These are phyloP conservation scores for Forficula auricularia DNA, from an alignment of 1,140 invertebrate genomes.

Conservation along the genomic window DNA sequence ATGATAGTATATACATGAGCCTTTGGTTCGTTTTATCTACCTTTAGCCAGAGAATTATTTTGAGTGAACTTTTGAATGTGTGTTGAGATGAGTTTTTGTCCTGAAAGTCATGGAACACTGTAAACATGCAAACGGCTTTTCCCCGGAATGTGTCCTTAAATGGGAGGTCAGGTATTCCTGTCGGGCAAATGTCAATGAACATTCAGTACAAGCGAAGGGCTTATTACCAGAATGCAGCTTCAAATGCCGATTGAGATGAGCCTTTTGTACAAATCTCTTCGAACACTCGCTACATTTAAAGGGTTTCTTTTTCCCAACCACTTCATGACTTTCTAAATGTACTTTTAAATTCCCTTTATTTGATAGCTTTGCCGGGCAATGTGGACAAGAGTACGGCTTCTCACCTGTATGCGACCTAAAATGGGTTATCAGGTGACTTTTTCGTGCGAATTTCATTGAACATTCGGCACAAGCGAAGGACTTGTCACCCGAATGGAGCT, in stretches of 20 bases:
- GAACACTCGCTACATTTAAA: too few relatives aligned
- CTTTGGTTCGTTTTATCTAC: too few relatives aligned
- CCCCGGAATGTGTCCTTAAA: slow-evolving; percentile 52
- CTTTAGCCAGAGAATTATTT: too few relatives aligned
- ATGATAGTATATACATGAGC: too few relatives aligned
- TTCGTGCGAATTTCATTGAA: slow-evolving; percentile 53
- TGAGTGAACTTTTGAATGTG: too few relatives aligned
- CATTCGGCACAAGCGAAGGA: slow-evolving; percentile 63
- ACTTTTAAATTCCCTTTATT: slow-evolving; percentile 31
- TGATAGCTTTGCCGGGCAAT: slow-evolving; percentile 47
- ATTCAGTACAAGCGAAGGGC: slow-evolving; percentile 59
- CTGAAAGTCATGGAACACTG: slow-evolving; percentile 29
- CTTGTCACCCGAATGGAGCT: slow-evolving; percentile 37
- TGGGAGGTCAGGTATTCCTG: slow-evolving; percentile 67
- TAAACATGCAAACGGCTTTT: slow-evolving; percentile 49
- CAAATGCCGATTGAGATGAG: slow-evolving; percentile 15
- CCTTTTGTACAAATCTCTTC: too few relatives aligned
- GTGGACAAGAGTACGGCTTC: slow-evolving; percentile 48
- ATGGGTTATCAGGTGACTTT: slow-evolving; percentile 63
- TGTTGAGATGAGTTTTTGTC: too few relatives aligned
- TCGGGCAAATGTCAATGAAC: slow-evolving; percentile 54
- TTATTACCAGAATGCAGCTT: slow-evolving; percentile 37
- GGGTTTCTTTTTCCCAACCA: too few relatives aligned
- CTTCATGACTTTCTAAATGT: too few relatives aligned
- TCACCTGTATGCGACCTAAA: slow-evolving; percentile 54